These are phyloP conservation scores for Perca fluviatilis DNA, from an alignment of 2,113 vertebrate genomes.

Conservation along the genomic window DNA sequence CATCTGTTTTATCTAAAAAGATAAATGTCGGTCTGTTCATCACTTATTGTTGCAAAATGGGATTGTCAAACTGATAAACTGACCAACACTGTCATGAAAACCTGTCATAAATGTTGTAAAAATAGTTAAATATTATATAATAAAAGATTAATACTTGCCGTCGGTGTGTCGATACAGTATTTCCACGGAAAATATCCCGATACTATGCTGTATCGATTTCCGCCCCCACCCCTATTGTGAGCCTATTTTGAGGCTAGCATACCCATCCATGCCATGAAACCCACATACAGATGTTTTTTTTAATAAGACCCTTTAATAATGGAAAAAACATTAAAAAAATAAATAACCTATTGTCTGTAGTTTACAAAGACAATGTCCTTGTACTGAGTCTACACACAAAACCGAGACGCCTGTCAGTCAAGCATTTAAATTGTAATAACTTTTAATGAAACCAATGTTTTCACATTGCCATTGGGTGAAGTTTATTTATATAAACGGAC, in stretches of 20 bases:
- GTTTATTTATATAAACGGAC: too few relatives aligned
- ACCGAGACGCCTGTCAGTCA: background rate
- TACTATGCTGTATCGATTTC: too few relatives aligned
- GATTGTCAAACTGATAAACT: too few relatives aligned
- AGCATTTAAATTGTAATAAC: background rate
- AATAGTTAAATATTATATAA: too few relatives aligned
- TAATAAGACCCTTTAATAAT: background rate
- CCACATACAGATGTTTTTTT: background rate
- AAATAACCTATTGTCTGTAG: background rate
- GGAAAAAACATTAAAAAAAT: background rate
- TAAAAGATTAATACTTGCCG: too few relatives aligned
- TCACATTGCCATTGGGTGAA: background rate
- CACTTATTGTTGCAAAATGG: too few relatives aligned
- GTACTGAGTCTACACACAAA: background rate
- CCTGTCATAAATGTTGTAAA: too few relatives aligned
- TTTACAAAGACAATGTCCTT: background rate
- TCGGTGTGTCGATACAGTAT: too few relatives aligned
- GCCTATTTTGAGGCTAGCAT: background rate
- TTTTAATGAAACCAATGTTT: background rate
- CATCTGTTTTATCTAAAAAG: too few relatives aligned
- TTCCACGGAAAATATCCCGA: too few relatives aligned
- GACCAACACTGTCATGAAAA: too few relatives aligned
- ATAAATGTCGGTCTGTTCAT: too few relatives aligned
- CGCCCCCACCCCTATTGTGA: background rate
- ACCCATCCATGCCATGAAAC: background rate